These are phyloP conservation scores for Astatotilapia flaviijosephi DNA, from an alignment of 2,113 vertebrate species.

Conservation along the genomic window DNA sequence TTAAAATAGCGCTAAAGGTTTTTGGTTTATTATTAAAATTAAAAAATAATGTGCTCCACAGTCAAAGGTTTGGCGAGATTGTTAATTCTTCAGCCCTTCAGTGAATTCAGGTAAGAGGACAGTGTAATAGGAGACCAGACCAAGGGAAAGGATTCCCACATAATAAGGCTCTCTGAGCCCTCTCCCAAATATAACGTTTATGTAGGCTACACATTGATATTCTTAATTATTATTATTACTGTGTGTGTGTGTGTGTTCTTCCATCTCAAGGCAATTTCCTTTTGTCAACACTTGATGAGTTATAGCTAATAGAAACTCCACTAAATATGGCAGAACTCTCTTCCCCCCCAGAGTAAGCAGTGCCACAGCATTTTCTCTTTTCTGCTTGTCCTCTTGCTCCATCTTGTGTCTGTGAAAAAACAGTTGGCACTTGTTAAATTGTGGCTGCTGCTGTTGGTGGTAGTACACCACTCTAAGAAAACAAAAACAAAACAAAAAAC, in stretches of 20 bases:
- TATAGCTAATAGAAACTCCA: background rate
- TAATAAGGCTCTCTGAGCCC: no score
- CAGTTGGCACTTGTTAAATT: background rate
- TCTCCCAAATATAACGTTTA: background rate
- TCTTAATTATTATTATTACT: background rate
- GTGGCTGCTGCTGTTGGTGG: background rate
- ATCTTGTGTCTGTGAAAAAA: slow-evolving; percentile 16
- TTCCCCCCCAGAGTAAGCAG: background rate
- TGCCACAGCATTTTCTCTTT: background rate
- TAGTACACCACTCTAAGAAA: background rate
- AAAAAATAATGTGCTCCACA: background rate
- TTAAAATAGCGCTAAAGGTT: background rate
- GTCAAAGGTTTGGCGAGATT: background rate
- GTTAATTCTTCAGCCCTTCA: background rate
- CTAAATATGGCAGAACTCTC: background rate
- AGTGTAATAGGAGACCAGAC: background rate
- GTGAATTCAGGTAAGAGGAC: background rate
- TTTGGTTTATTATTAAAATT: background rate
- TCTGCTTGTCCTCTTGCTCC: slow-evolving; percentile 26
- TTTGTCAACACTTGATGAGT: background rate
- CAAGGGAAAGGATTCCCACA: background rate
- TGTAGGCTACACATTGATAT: background rate
- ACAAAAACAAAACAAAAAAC: accelerated
- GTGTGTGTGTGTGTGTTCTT: background rate
- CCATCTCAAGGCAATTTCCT: background rate